phyloP scores from a whole-genome alignment of 2,113 vertebrate genomes.

The Silurus meridionalis region DNA sequence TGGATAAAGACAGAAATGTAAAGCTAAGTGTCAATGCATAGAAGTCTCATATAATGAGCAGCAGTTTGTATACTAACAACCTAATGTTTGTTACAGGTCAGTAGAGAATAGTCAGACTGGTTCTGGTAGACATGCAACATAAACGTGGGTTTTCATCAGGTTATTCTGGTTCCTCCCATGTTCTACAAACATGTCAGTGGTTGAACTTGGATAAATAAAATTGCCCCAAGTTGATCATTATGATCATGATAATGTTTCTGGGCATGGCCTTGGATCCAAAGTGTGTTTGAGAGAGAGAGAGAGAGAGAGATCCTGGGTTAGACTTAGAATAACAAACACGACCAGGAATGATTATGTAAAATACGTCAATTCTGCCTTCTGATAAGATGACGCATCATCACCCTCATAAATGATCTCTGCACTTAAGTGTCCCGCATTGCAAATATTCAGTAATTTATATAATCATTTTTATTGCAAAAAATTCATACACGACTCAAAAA shows the following conservation, averaged over 20 bases:
- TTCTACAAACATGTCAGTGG: neutral
- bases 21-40: neutral
- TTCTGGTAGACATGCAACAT: neutral
- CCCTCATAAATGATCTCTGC: too few species aligned
- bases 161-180: neutral
- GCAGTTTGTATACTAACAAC: neutral
- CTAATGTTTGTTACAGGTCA: neutral
- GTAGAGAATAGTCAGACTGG: neutral
- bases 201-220: neutral
- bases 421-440: too few species aligned
- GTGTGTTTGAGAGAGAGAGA: neutral
- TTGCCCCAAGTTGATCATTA: neutral
- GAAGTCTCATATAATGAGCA: neutral
- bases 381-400: neutral
- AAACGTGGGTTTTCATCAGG: neutral
- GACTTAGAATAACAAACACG: neutral
- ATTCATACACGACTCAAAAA: neutral
- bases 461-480: neutral
- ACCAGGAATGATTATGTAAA: neutral
- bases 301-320: neutral
- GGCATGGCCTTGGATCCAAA: neutral
- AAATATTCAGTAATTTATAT: neutral
- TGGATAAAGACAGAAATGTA: too few species aligned
- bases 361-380: neutral
- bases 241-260: neutral